Evolutionary conservation across 2,113 vertebrate genomes (phyloP).

Genomic region (Boleophthalmus pectinirostris): DNA sequence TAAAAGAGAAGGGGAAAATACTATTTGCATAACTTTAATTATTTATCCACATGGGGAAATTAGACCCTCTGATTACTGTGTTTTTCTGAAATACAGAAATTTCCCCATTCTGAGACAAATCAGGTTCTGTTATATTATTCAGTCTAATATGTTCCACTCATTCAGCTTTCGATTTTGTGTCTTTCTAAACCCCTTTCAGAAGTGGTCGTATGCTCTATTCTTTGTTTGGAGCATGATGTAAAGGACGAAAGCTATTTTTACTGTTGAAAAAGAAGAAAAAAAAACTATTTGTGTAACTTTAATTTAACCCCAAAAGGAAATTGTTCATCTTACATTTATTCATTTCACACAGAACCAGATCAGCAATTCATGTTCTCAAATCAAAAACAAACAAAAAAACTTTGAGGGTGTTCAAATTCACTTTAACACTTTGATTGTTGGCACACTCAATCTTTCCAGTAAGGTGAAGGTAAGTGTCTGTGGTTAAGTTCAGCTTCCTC

Average conservation of each 20-base stretch:
- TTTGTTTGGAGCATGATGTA: too few relatives aligned
- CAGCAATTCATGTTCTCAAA: background rate
- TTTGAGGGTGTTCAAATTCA: background rate
- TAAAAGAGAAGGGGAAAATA: too few relatives aligned
- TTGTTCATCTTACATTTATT: too few relatives aligned
- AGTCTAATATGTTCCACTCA: background rate
- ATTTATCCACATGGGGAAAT: too few relatives aligned
- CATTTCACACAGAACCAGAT: background rate
- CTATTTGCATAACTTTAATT: too few relatives aligned
- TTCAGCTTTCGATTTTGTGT: background rate
- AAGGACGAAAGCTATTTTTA: background rate
- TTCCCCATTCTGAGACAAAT: background rate
- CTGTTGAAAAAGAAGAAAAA: too few relatives aligned
- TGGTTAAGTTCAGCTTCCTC: slow-evolving; percentile 1
- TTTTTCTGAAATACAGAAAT: background rate
- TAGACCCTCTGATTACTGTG: background rate
- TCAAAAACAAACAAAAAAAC: background rate
- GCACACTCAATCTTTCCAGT: background rate
- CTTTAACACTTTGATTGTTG: background rate
- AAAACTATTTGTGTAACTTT: too few relatives aligned
- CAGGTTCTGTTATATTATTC: background rate
- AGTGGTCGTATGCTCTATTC: too few relatives aligned
- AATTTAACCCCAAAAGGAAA: too few relatives aligned
- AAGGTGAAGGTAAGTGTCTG: background rate
- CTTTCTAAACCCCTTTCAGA: too few relatives aligned